Base-by-base conservation (phyloP, 2,888 invertebrate species). In the Apodemia duryi region DNA sequence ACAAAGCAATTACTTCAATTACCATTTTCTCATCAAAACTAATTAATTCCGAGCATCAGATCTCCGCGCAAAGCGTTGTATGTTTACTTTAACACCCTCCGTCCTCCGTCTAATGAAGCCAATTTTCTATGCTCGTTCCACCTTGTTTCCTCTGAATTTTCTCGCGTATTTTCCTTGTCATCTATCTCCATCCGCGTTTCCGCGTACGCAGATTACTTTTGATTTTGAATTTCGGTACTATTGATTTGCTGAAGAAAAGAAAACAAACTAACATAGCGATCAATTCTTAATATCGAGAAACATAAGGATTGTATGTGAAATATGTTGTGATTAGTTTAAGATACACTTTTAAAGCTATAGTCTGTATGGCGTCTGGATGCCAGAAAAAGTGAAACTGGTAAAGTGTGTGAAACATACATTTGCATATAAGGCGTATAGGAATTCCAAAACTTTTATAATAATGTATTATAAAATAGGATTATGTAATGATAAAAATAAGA, bases 101-200 rank as follows among this genome's bases (percentile, higher is more conserved):
- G 77, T 77, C 81, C 82, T 83, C 82, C 84, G 83, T 85, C 85
- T 91, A 91, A 91, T 91, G 91, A 91, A 91, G 89, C 88, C 89
- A 91, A 91, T 90, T 89, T 91, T 85, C 85, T 77, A 75, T 79
- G 81, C 80, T 79, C 83, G 82, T 82, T 85, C 84, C 81, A 84
- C 85, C 85, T 86, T 84, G 84, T 85, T 82, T 84, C 86, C 86
- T 87, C 85, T 84, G 85, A 86, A 89, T 86, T 89, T 87, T 86
- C 85, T 84, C 82, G 81, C 84, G 84, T 88, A 88, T 88, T 90
- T 90, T 86, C 85, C 84, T 83, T 84, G 84, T 86, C 85, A 89
- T 88, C 85, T 85, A 88, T 89, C 88, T 88, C 84, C 79, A 85
- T 85, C 82, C 83, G 77, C 83, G 77, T 83, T 86, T 86, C 83